phyloP scores from a whole-genome alignment of 2,888 invertebrate genomes.

The Tipula unca region DNA sequence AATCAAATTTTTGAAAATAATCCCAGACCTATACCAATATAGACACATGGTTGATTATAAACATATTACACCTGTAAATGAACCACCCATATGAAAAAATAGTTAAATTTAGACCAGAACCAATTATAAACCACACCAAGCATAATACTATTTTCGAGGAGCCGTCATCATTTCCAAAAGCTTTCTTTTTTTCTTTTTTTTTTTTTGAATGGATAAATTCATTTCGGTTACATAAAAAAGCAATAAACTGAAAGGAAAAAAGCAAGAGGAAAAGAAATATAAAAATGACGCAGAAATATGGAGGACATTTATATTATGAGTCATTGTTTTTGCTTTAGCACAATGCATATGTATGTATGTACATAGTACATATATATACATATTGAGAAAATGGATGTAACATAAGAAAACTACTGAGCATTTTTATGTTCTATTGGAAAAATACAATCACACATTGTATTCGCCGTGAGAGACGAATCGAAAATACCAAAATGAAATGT shows the following conservation, averaged over 20 bases:
- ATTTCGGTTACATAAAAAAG: background rate
- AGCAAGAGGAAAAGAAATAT: background rate
- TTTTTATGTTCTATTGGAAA: background rate
- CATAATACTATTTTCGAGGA: background rate
- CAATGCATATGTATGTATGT: background rate
- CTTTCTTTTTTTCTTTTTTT: background rate
- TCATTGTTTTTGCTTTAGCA: background rate
- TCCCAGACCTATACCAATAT: background rate
- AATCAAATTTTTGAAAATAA: background rate
- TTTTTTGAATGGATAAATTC: background rate
- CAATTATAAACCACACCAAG: background rate
- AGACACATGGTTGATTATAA: background rate
- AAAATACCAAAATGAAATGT: background rate
- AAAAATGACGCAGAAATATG: constrained; percentile 14
- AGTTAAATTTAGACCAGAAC: background rate
- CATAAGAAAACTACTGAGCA: background rate
- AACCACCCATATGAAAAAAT: background rate
- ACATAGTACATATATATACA: background rate
- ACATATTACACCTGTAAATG: background rate
- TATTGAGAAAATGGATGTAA: background rate
- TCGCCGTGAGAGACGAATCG: background rate
- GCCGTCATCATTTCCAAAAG: background rate
- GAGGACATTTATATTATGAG: background rate
- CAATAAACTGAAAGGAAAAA: background rate
- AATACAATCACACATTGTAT: background rate